Base-by-base conservation (phyloP, 37 sponge, comb jelly and placozoan genomes). In the Mnemiopsis leidyi region DNA sequence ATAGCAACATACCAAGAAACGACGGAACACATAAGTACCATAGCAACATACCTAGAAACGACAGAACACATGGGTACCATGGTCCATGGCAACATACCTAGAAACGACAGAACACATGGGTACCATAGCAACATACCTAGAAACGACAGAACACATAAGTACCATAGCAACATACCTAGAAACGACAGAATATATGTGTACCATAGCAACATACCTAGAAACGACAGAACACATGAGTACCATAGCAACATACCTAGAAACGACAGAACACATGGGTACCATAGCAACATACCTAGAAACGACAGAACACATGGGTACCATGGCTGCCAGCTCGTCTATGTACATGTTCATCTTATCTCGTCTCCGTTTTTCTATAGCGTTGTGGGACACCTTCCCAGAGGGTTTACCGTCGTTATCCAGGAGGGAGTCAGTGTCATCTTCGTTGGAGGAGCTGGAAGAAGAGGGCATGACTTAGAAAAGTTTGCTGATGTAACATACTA, bases 271-370 rank as follows among this genome's bases (percentile, higher is more conserved):
- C n/a, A n/a, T n/a, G n/a, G n/a, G n/a, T n/a, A n/a, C n/a, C n/a
- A n/a, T n/a, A n/a, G n/a, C n/a, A n/a, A n/a, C n/a, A n/a, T n/a
- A 94, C 23, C 97, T 94, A 21, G 96, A 95, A 5, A 97, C 96
- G 0, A 95, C 96, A 25, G 68, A 92, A 48, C 97, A 97, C 23
- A 95, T 95, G 34, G 97, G 97, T 25, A 97, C 95, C 97, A 97
- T 97, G 69, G 95, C 94, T 16, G 97, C 96, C 92, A 97, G 93
- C 94, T 97, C 97, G 33, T 94, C 76, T 18, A 93, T 95, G 95
- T 97, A 96, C 48, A 94, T 88, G 94, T 97, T 97, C 97, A 96
- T 96, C 36, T 96, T 94, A 82, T 97, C 96, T 23, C 97, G 36
- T 18, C 97, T 82, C 32, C 95, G 38, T 94, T 97, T 97, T 92